A percentile compares a stretch with the other conserved stretches of the same genome.
Evolutionary conservation across 2,113 vertebrate genomes (phyloP).

Genomic region (Tragulus kanchil): DNA sequence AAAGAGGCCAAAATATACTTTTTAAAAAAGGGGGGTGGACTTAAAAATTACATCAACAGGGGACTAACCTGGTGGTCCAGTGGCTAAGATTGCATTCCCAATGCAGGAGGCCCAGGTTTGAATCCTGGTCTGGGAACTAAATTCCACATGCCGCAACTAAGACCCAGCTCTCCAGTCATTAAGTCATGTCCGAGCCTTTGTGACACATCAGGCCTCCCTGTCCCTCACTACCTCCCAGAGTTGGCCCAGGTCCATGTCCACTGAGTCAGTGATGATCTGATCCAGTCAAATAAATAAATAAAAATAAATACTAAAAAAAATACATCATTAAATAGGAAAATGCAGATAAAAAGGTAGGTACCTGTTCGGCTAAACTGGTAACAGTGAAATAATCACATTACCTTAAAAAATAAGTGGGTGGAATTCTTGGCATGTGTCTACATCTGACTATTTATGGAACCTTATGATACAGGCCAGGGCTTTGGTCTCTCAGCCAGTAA

Average conservation of each 20-base stretch:
- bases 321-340: constrained; percentile 36
- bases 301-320: background rate
- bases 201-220: background rate
- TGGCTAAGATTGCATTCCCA: background rate
- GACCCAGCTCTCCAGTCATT: background rate
- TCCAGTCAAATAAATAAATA: background rate
- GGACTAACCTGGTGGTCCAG: background rate
- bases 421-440: background rate
- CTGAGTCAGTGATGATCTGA: background rate
- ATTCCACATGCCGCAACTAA: background rate
- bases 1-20: too few species aligned
- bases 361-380: background rate
- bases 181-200: background rate
- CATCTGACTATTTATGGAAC: constrained; percentile 28
- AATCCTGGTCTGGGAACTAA: background rate
- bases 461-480: background rate
- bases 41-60: background rate
- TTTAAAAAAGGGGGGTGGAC: too few species aligned
- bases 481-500: background rate
- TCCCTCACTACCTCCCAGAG: background rate
- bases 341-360: background rate
- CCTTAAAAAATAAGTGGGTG: constrained; percentile 9
- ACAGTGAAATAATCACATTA: background rate
- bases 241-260: background rate
- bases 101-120: background rate